Percentiles rank a stretch among this genome's conserved stretches.
phyloP scores from a whole-genome alignment of 2,797 vertebrate species.

The Anniella stebbinsi region DNA sequence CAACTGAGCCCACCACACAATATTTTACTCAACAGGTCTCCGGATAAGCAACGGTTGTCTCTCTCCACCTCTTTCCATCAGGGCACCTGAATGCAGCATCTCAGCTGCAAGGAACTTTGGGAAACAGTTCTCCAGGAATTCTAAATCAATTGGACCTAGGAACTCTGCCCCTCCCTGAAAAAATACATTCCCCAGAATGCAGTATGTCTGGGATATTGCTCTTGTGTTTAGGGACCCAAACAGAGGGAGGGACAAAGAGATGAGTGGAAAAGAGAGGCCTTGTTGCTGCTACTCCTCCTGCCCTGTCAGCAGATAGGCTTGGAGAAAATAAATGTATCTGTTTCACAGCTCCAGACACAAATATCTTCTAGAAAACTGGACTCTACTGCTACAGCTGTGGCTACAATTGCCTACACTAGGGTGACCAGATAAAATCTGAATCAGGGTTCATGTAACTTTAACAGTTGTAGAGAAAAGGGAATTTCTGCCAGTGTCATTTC shows the following conservation, averaged over 20 bases:
- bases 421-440: no score
- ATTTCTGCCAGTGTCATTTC: no score
- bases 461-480: no score
- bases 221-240: not conserved
- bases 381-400: not conserved
- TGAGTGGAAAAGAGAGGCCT: not conserved
- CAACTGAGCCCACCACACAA: no score
- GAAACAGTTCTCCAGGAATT: not conserved
- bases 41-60: no score
- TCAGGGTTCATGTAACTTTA: no score
- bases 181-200: not conserved
- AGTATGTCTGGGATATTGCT: not conserved
- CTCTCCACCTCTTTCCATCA: not conserved
- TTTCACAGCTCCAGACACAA: not conserved
- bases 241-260: not conserved
- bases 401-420: not conserved
- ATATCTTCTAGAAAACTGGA: no score
- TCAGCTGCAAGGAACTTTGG: no score
- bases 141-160: not conserved
- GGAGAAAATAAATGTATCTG: not conserved
- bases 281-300: not conserved
- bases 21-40: no score
- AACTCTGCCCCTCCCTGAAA: not conserved
- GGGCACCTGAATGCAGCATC: not conserved
- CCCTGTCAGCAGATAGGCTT: not conserved